Evolutionary conservation across 2,888 invertebrate species (phyloP), one percentile per base, ranked within the genome.

Genomic region (Nymphalis c-album): DNA sequence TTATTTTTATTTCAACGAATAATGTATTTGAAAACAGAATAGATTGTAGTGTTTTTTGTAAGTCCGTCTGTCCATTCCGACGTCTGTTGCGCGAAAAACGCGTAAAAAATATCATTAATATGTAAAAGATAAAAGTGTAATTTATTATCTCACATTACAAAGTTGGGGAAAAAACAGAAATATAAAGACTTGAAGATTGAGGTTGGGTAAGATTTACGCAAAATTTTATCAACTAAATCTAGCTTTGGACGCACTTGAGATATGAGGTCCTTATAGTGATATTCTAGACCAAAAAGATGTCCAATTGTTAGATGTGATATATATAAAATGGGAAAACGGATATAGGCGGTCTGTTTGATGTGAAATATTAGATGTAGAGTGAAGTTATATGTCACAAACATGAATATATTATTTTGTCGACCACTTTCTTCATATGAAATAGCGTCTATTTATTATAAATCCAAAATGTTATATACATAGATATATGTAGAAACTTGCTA

Each of bases 151-250:
- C 70, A 57, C 67, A 72, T 72, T 69, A 73, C 74, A 73, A 77
- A 77, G 64, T 74, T 71, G 66, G 69, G 71, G 72, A 71, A 71
- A 70, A 68, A 50, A 71, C 69, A 71, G 70, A 75, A 74, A 74
- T 71, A 74, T 75, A 69, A 75, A 73, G 65, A 73, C 68, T 67
- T 70, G n/a, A n/a, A n/a, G n/a, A n/a, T n/a, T n/a, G 65, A 66
- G 67, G 64, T 67, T 66, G 68, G 70, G 65, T 58, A 53, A 57
- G 71, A 68, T 70, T 71, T 63, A 68, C 70, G 63, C 71, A 50
- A 72, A 74, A 75, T 75, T 78, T 74, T 75, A 74, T 76, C 74
- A 76, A 75, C 74, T 73, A 73, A 75, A 77, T 76, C 73, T 73
- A 70, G 72, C 13, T 16, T 53, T 26, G 16, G 26, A 53, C 16